Conservation (phyloP, 2,113 vertebrate species). For the Hystrix brachyura region DNA sequence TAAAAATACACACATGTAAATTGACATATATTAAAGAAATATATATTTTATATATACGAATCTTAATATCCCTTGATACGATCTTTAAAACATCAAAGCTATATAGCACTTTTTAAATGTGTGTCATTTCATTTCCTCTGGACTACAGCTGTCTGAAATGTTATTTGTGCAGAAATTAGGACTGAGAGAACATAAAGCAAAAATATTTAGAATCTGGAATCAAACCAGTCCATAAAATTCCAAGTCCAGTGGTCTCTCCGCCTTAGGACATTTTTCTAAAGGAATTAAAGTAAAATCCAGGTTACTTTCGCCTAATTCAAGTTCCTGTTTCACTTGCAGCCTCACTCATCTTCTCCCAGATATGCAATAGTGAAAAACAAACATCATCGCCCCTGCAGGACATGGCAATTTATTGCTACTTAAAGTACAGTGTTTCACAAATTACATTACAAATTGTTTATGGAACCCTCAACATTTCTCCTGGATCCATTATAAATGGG, state of each 20-base stretch:
- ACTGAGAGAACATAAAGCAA: background rate
- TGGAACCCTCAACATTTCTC: background rate
- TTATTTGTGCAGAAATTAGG: background rate
- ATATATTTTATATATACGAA: too few species aligned
- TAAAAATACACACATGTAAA: too few species aligned
- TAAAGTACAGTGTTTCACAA: background rate
- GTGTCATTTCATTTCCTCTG: background rate
- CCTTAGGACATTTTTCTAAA: background rate
- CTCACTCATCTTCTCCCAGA: too few species aligned
- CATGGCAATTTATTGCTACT: background rate
- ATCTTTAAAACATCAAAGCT: background rate
- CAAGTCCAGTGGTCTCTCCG: background rate
- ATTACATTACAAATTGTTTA: background rate
- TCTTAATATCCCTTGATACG: background rate
- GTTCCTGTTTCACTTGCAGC: background rate
- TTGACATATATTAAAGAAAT: too few species aligned
- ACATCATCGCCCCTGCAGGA: background rate
- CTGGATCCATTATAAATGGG: background rate
- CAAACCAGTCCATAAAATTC: background rate
- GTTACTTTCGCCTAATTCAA: background rate
- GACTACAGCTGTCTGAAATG: background rate
- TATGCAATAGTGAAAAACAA: background rate
- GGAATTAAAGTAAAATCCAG: accelerated
- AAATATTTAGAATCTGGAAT: background rate
- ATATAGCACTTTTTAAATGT: background rate